These are phyloP conservation scores for Coryphaenoides rupestris DNA, from an alignment of 2,113 vertebrate species.

Conservation along the genomic window DNA sequence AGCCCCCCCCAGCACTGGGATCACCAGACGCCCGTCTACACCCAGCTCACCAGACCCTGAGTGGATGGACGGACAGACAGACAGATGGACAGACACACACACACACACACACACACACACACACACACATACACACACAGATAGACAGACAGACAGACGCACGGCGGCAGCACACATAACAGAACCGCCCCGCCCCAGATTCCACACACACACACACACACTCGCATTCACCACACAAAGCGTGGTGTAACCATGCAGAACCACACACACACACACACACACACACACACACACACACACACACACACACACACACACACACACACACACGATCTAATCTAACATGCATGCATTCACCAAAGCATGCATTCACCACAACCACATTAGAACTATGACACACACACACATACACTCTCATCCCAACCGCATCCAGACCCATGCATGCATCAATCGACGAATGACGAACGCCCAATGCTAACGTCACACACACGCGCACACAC, in stretches of 20 bases:
- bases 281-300: conserved; percentile 18
- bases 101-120: too few relatives aligned
- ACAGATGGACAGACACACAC: conserved; percentile 17
- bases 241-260: conserved; percentile 8
- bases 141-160: conserved; percentile 1
- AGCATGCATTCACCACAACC: too few relatives aligned
- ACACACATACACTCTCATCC: conserved; percentile 6
- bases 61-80: conserved; percentile 20
- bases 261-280: conserved; percentile 15
- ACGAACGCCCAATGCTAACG: not conserved
- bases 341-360: too few relatives aligned
- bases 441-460: not conserved
- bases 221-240: too few relatives aligned
- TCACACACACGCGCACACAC: conserved; percentile 38
- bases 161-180: not conserved
- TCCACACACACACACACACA: too few relatives aligned
- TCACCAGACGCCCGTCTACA: conserved; percentile 96
- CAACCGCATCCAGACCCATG: conserved; percentile 41
- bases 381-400: not conserved
- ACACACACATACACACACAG: conserved; percentile 8
- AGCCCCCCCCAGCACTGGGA: conserved; percentile 98
- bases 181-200: not conserved
- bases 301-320: conserved; percentile 7
- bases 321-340: conserved; percentile 4
- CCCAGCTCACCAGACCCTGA: conserved; percentile 95